Evolutionary conservation across 2,113 vertebrate species (phyloP).

Genomic region (Lepisosteus oculatus): DNA sequence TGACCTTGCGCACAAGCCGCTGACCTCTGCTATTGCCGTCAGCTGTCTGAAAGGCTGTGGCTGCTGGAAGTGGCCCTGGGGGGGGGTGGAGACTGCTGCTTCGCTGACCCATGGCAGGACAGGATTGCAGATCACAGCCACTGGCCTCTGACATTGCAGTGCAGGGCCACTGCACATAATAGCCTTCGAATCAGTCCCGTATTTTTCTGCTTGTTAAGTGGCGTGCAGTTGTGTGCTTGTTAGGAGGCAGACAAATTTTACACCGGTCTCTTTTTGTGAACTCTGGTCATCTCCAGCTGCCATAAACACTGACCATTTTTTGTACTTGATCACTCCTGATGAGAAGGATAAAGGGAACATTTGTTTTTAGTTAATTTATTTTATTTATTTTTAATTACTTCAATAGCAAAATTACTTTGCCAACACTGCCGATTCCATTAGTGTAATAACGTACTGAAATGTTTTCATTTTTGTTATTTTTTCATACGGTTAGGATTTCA

Average conservation of each 20-base stretch:
- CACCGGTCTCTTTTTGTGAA: conserved; percentile 60
- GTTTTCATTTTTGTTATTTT: too few species aligned
- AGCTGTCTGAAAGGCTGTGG: conserved; percentile 59
- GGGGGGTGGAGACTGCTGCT: conserved; percentile 72
- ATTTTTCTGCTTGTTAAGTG: conserved; percentile 52
- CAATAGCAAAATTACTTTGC: too few species aligned
- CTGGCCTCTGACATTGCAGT: conserved; percentile 70
- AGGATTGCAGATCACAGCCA: conserved; percentile 77
- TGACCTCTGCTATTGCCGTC: conserved; percentile 78
- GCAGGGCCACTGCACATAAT: conserved; percentile 65
- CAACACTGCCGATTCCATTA: too few species aligned
- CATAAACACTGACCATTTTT: conserved; percentile 53
- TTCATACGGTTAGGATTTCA: too few species aligned
- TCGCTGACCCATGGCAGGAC: conserved; percentile 87
- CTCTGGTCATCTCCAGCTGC: conserved; percentile 50
- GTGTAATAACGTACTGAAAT: too few species aligned
- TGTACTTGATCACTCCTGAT: too few species aligned
- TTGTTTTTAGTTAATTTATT: conserved; percentile 43
- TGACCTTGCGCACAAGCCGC: conserved; percentile 83
- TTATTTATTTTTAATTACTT: too few species aligned
- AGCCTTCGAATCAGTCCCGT: conserved; percentile 29
- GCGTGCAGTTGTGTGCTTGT: conserved; percentile 38
- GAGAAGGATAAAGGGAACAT: too few species aligned
- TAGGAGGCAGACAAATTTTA: conserved; percentile 59
- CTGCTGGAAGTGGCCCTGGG: conserved; percentile 61